phyloP scores from a whole-genome alignment of 64 coral and sea anemone species.

The Dendronephthya gigantea region DNA sequence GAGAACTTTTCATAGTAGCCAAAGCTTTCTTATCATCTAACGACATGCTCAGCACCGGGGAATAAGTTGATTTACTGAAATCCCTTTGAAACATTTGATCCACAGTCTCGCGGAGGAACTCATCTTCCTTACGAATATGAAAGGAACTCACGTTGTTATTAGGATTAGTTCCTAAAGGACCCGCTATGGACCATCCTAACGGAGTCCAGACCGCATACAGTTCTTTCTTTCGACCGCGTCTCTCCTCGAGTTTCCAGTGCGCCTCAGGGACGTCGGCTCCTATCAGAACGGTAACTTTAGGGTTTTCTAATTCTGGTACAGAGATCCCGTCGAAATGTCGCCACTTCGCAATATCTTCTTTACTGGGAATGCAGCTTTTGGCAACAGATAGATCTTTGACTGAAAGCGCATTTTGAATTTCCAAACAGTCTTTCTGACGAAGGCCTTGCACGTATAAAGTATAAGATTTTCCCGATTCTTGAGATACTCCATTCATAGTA shows the following conservation, averaged over 20 bases:
- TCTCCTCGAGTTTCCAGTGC: not conserved
- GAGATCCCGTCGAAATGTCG: not conserved
- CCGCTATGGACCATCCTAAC: not conserved
- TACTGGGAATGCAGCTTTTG: not conserved
- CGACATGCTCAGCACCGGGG: no score
- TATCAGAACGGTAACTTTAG: not conserved
- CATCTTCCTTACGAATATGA: no score
- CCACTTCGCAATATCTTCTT: not conserved
- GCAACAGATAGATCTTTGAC: not conserved
- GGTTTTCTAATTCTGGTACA: not conserved
- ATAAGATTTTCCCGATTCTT: not conserved
- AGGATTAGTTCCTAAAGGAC: not conserved
- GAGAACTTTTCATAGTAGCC: no score
- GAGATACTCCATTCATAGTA: not conserved
- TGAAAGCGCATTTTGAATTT: not conserved
- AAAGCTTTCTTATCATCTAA: no score
- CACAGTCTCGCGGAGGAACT: no score
- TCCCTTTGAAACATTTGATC: no score
- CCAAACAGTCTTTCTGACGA: not conserved
- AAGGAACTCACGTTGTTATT: not conserved
- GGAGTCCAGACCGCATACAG: not conserved
- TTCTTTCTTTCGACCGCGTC: not conserved
- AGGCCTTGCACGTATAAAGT: not conserved
- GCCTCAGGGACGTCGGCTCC: not conserved
- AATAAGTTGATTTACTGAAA: no score